These are phyloP conservation scores for Emydocephalus ijimae DNA, from an alignment of 2,113 vertebrate species.

Conservation along the genomic window DNA sequence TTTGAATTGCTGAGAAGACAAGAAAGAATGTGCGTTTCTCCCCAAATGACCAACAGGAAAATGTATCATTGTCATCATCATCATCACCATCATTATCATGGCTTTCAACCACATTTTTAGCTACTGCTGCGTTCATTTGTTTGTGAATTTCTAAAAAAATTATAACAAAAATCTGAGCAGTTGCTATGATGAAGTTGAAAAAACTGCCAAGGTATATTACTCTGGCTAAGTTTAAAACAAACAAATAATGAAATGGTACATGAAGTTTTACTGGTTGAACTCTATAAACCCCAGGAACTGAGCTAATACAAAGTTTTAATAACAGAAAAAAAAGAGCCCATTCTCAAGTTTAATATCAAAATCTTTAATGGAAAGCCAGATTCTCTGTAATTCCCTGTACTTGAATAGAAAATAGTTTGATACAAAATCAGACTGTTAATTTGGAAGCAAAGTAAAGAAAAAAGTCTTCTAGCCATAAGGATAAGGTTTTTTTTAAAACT, in stretches of 20 bases:
- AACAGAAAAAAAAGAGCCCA: not conserved
- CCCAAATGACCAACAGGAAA: not conserved
- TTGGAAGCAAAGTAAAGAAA: too few relatives aligned
- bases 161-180: not conserved
- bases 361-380: too few relatives aligned
- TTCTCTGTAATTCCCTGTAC: too few relatives aligned
- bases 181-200: not conserved
- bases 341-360: not conserved
- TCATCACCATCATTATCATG: not conserved
- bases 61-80: not conserved
- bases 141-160: not conserved
- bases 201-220: not conserved
- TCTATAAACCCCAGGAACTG: not conserved
- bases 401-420: not conserved
- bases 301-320: not conserved
- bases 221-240: not conserved
- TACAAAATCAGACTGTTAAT: too few relatives aligned
- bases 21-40: not conserved
- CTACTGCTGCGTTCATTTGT: not conserved
- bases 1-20: not conserved
- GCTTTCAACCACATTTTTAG: not conserved
- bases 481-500: not conserved
- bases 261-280: not conserved
- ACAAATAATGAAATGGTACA: not conserved
- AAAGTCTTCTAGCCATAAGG: not conserved